Evolutionary conservation across 1,140 invertebrate species (phyloP).

Genomic region (Parasteatoda tepidariorum): DNA sequence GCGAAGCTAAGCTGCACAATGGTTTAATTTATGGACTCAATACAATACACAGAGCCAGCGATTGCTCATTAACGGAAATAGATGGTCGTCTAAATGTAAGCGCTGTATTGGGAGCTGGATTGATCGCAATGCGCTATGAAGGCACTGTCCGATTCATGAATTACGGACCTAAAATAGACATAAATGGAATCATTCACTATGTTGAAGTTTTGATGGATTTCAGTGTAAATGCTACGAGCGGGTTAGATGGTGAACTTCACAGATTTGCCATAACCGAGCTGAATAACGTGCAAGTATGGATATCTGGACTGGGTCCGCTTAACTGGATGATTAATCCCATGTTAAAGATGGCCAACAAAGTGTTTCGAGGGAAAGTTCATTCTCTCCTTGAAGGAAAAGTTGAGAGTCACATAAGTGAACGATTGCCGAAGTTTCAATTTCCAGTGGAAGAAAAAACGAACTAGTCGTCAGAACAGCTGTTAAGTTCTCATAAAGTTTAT

Average conservation of each 20-base stretch:
- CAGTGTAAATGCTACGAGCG: conserved; percentile 18
- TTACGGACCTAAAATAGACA: background rate
- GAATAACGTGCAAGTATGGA: conserved; percentile 16
- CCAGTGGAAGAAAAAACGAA: conserved; percentile 25
- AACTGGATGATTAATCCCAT: conserved; percentile 23
- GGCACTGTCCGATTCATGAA: conserved; percentile 28
- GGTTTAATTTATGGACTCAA: background rate
- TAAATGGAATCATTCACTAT: background rate
- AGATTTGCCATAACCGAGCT: conserved; percentile 30
- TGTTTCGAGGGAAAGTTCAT: conserved; percentile 10
- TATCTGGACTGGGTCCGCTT: conserved; percentile 7
- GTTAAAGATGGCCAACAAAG: background rate
- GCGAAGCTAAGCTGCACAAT: conserved; percentile 11
- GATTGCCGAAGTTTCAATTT: conserved; percentile 6
- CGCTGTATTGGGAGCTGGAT: conserved; percentile 30
- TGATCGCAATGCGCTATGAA: conserved; percentile 3
- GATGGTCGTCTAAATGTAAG: background rate
- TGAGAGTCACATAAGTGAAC: background rate
- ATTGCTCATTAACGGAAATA: background rate
- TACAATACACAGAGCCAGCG: conserved; percentile 14
- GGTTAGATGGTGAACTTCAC: background rate
- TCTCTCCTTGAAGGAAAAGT: conserved; percentile 22
- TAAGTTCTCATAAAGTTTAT: too few relatives aligned
- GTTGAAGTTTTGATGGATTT: conserved; percentile 31
- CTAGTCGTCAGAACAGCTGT: too few relatives aligned